Base-by-base conservation (phyloP, 2,797 vertebrate genomes). In the Enteromius mattozi region DNA sequence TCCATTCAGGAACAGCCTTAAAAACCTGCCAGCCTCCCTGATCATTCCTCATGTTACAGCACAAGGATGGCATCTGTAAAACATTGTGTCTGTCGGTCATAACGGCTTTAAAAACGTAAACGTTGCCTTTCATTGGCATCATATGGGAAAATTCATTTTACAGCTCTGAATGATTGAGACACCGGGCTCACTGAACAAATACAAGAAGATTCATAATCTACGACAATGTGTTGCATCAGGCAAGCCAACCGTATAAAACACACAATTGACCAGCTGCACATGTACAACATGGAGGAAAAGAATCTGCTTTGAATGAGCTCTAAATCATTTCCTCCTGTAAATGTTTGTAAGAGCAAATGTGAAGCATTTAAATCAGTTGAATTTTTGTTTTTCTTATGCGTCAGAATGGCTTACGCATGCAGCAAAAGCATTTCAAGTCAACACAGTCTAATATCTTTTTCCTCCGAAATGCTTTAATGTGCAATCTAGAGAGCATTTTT, bases 401-500 rank as follows among this genome's bases (percentile, higher is more conserved):
- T 63, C 5, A 63, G 59, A 63, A 75, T 75, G 80, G 30, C 13
- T 59, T 45, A 6, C 69, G 49, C 27, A 27, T 56, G 17, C 47
- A 83, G 49, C 12, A 83, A 68, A 83, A 78, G 24, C 74, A 33
- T 69, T 78, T 77, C 8, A 27, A 45, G 72, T 77, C 33, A 69
- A 35, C 45, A 17, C 17, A 24, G 59, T 16, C n/a, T 40, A 66
- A 54, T 30, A 76, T 40, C 49, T 16, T 40, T 65, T 45, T 72
- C 49, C 47, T 70, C 6, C 49, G 42, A 56, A 72, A 81, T 42
- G 40, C n/a, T 77, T 51, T 47, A 83, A 70, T 37, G 21, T 56
- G 47, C 79, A 79, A 76, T 69, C 19, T 30, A 51, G 19, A 33
- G 19, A 72, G 69, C 42, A 16, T 59, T 71, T 42, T 78, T 33